Conservation (phyloP, 1,140 invertebrate species). For the Maconellicoccus hirsutus region DNA sequence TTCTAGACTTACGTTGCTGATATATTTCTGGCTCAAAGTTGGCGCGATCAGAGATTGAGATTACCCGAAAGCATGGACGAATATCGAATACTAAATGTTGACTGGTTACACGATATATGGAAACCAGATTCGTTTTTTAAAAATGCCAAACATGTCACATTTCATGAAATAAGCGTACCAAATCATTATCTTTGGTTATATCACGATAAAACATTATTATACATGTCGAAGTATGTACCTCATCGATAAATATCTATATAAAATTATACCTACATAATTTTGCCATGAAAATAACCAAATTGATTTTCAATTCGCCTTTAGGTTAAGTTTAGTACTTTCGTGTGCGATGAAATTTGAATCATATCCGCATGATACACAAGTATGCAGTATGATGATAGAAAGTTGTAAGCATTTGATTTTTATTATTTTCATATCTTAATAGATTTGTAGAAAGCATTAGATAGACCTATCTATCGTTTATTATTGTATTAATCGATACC, state of each 20-base stretch:
- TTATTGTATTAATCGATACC: neutral
- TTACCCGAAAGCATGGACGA: slow-evolving; percentile 86
- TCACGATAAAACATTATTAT: slow-evolving; percentile 76
- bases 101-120: slow-evolving; percentile 84
- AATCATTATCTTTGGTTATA: slow-evolving; percentile 87
- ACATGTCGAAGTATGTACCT: slow-evolving; percentile 69
- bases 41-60: slow-evolving; percentile 72
- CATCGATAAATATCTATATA: too few species aligned
- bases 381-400: slow-evolving; percentile 84
- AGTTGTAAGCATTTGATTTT: slow-evolving; percentile 60
- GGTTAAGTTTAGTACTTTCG: slow-evolving; percentile 70
- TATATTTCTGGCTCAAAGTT: slow-evolving; percentile 82
- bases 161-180: slow-evolving; percentile 87
- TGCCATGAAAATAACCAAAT: neutral
- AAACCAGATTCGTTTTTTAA: slow-evolving; percentile 85
- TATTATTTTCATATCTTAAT: too few species aligned
- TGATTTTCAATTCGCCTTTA: slow-evolving; percentile 37
- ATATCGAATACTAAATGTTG: slow-evolving; percentile 77
- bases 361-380: slow-evolving; percentile 80
- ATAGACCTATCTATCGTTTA: neutral
- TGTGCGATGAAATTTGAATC: slow-evolving; percentile 90
- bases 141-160: slow-evolving; percentile 85
- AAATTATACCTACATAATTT: neutral
- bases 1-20: slow-evolving; percentile 80
- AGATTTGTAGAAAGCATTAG: too few species aligned